These are phyloP conservation scores for Falco columbarius DNA, from an alignment of 2,797 vertebrate species.

Conservation along the genomic window DNA sequence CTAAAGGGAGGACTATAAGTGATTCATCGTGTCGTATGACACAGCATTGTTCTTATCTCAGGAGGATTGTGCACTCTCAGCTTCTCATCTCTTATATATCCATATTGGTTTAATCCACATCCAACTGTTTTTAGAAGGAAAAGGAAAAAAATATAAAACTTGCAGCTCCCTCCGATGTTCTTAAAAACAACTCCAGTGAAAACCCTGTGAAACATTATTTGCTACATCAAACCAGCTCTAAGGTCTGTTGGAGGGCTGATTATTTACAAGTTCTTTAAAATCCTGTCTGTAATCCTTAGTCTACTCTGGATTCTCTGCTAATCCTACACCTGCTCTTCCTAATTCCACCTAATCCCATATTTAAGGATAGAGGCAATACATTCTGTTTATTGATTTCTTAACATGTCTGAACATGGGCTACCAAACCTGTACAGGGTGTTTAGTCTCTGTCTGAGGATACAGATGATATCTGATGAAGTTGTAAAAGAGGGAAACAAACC, in stretches of 20 bases:
- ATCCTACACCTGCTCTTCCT: neutral
- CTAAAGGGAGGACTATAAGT: neutral
- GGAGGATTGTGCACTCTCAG: neutral
- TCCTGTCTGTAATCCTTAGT: neutral
- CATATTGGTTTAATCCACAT: neutral
- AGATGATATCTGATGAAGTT: neutral
- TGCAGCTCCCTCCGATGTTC: neutral
- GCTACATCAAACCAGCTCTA: neutral
- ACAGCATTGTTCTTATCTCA: neutral
- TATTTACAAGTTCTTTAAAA: neutral
- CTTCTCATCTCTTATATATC: neutral
- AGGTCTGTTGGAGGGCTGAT: neutral
- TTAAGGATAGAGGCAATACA: neutral
- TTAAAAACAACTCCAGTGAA: neutral
- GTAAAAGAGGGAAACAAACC: neutral
- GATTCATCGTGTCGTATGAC: rapidly evolving
- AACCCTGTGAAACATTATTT: neutral
- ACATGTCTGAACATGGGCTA: neutral
- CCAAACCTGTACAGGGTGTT: neutral
- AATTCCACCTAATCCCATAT: neutral
- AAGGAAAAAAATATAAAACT: neutral
- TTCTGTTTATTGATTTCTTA: neutral
- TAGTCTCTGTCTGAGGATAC: neutral
- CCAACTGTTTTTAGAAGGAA: neutral
- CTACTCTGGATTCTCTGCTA: neutral